Evolutionary conservation across 37 sponge, comb jelly and placozoan genomes (phyloP).

Genomic region (Dysidea cf. avara): DNA sequence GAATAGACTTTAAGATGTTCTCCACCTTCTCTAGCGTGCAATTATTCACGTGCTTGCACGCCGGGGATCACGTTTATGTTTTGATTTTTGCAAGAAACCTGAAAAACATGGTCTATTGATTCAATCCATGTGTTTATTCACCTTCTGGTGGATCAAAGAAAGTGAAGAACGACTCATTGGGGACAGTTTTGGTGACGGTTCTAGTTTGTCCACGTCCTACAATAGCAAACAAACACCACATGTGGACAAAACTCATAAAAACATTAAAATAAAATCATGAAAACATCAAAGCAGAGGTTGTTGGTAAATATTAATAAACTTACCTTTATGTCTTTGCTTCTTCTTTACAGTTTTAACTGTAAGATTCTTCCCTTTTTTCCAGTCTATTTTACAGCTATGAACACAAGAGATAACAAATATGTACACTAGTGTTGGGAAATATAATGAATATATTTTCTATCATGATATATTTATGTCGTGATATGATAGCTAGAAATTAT

Average conservation of each 20-base stretch:
- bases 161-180: constrained; percentile 89
- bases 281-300: not conserved
- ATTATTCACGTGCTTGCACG: too few species aligned
- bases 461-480: too few species aligned
- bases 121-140: too few species aligned
- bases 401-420: not conserved
- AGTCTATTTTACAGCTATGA: constrained; percentile 85
- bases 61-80: too few species aligned
- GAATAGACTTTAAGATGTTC: too few species aligned
- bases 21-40: too few species aligned
- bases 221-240: not conserved
- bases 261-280: not conserved
- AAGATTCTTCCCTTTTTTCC: constrained; percentile 93
- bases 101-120: too few species aligned
- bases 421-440: too few species aligned
- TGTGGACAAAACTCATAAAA: not conserved
- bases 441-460: too few species aligned
- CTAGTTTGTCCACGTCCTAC: constrained; percentile 53
- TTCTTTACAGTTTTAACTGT: constrained; percentile 88
- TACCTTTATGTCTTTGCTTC: constrained; percentile 84
- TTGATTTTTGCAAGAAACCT: too few species aligned
- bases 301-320: too few species aligned
- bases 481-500: too few species aligned
- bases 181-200: constrained; percentile 70
- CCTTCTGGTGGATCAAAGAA: constrained; percentile 66